Evolutionary conservation across 2,113 vertebrate species (phyloP).

Genomic region (Charina bottae): DNA sequence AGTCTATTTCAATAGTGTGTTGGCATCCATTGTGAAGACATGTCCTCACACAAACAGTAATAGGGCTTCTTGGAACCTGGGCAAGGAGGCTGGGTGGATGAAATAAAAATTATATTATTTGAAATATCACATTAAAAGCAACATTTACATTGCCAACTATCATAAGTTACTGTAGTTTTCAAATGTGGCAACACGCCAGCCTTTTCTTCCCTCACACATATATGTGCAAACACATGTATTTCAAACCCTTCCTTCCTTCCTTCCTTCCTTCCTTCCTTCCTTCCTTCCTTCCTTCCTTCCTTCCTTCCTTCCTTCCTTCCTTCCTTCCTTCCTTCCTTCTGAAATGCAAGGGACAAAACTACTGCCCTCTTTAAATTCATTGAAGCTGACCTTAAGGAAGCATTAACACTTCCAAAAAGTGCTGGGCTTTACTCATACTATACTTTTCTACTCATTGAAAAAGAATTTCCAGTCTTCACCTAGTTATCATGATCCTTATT

Average conservation of each 20-base stretch:
- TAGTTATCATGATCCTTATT: neutral
- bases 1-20: too few relatives aligned
- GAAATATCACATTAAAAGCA: neutral
- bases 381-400: neutral
- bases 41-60: neutral
- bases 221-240: neutral
- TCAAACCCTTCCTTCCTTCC: neutral
- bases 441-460: neutral
- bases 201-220: neutral
- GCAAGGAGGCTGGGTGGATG: too few relatives aligned
- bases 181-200: neutral
- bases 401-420: neutral
- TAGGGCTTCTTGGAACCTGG: too few relatives aligned
- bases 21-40: too few relatives aligned
- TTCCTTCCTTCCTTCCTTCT: too few relatives aligned
- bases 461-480: neutral
- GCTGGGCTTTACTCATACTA: neutral
- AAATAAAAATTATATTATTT: neutral
- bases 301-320: too few relatives aligned
- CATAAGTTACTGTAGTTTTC: neutral
- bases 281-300: too few relatives aligned
- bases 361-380: neutral
- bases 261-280: too few relatives aligned
- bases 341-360: too few relatives aligned
- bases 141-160: neutral